These are phyloP conservation scores for Mechanitis mazaeus DNA, from an alignment of 2,888 invertebrate genomes.

Conservation along the genomic window DNA sequence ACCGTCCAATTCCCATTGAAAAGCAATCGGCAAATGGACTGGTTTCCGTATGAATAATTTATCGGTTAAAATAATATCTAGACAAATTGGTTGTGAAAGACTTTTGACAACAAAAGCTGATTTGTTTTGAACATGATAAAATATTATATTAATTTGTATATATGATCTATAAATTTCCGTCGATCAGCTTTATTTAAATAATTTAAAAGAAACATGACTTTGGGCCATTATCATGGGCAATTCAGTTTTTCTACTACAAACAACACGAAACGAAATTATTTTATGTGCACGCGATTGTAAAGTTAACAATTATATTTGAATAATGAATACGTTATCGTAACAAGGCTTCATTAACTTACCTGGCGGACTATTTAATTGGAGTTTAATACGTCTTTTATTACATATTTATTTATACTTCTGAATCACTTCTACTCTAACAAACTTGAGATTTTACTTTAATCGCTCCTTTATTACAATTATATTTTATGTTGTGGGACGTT, in stretches of 20 bases:
- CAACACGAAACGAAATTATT: neutral
- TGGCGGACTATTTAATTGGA: no score
- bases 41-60: conserved; percentile 1
- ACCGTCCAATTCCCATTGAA: neutral
- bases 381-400: no score
- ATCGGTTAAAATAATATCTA: neutral
- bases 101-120: neutral
- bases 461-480: no score
- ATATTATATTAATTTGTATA: neutral
- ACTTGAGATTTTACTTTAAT: no score
- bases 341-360: no score
- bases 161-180: neutral
- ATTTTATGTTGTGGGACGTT: no score
- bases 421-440: no score
- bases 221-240: neutral
- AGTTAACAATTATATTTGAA: conserved; percentile 2
- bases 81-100: neutral
- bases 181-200: neutral
- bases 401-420: no score
- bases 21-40: conserved; percentile 3
- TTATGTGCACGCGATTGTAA: neutral
- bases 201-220: neutral
- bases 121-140: neutral
- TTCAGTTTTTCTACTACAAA: neutral
- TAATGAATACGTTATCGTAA: neutral